Conservation (phyloP, 2,888 invertebrate species). For the Thelaira solivaga region DNA sequence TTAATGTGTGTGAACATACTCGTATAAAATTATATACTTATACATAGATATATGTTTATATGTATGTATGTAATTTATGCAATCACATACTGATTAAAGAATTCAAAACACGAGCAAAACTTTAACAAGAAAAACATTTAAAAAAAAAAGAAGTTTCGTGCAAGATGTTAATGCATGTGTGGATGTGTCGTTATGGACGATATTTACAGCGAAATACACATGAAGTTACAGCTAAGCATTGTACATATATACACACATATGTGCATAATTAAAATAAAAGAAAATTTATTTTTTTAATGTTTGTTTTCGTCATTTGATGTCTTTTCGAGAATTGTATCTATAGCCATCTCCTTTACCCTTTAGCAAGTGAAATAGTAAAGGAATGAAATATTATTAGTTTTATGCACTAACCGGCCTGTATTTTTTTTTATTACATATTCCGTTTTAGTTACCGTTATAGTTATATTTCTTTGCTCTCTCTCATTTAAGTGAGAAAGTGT, state of each 20-base stretch:
- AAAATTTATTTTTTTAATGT: background rate
- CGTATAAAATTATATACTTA: too few species aligned
- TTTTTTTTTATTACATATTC: too few species aligned
- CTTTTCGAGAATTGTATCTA: background rate
- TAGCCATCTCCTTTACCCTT: conserved; percentile 10
- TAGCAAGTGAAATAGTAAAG: background rate
- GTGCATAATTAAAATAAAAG: background rate
- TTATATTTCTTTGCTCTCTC: conserved; percentile 6
- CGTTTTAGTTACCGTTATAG: conserved; percentile 25
- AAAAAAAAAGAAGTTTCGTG: background rate
- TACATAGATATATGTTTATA: too few species aligned
- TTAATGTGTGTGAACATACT: too few species aligned
- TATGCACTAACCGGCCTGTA: conserved; percentile 30
- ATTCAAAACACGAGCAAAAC: background rate
- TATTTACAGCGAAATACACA: conserved; percentile 8
- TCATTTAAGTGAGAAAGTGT: background rate
- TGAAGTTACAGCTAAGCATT: background rate
- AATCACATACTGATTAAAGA: background rate
- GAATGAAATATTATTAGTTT: background rate
- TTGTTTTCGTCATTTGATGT: conserved; percentile 6
- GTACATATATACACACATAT: background rate
- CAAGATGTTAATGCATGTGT: too few species aligned
- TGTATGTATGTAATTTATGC: too few species aligned
- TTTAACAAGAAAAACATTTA: too few species aligned
- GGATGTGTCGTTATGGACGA: too few species aligned